Evolutionary conservation across 1,140 invertebrate genomes (phyloP).

Genomic region (Tenebrio molitor): DNA sequence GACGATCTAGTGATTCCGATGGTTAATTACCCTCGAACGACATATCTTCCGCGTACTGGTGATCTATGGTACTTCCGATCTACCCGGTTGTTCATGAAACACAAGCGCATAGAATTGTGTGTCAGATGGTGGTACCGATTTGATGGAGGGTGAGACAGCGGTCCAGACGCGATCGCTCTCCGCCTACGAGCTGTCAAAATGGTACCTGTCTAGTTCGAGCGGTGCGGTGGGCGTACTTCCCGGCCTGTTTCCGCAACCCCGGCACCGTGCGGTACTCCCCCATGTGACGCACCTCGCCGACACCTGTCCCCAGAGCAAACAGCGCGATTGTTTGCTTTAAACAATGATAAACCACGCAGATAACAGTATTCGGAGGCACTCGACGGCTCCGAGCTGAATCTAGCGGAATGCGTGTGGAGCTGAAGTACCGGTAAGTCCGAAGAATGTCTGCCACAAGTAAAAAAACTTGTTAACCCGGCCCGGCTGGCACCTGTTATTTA

Average conservation of each 20-base stretch:
- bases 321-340: conserved; percentile 8
- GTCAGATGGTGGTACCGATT: no score
- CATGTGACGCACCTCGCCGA: not conserved
- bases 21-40: no score
- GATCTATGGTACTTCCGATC: no score
- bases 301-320: not conserved
- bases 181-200: no score
- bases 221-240: no score
- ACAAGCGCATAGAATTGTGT: no score
- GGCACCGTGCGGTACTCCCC: not conserved
- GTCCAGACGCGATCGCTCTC: no score
- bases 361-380: conserved; percentile 19
- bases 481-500: conserved; percentile 15
- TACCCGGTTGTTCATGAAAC: no score
- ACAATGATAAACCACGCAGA: conserved; percentile 24
- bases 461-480: conserved; percentile 7
- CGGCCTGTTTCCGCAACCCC: not conserved
- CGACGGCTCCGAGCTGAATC: not conserved
- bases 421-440: conserved; percentile 44
- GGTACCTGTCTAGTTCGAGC: no score
- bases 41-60: no score
- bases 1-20: no score
- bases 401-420: conserved; percentile 28
- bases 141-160: no score
- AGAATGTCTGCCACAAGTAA: conserved; percentile 30